A percentile compares a stretch with the other conserved stretches of the same genome.
These are phyloP conservation scores for Trissolcus brochymenae DNA, from an alignment of 2,888 invertebrate species.

Conservation along the genomic window DNA sequence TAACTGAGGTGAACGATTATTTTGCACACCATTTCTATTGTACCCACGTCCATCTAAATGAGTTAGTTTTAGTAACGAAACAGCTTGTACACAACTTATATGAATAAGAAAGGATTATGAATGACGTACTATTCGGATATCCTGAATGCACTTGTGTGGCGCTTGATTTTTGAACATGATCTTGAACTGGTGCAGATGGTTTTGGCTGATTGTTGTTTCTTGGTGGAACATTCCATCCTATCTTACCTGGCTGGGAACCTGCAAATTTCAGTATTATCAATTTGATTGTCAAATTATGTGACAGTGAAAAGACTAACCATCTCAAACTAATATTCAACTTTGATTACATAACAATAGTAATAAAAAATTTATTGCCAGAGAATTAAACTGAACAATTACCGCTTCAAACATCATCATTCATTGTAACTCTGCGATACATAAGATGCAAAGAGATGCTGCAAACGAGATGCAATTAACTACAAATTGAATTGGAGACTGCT, in stretches of 20 bases:
- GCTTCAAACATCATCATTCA: not conserved
- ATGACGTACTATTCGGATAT: conserved; percentile 50
- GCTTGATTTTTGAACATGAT: conserved; percentile 67
- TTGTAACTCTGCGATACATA: not conserved
- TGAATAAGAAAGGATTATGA: conserved; percentile 18
- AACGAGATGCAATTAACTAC: conserved; percentile 15
- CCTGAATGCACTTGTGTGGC: conserved; percentile 71
- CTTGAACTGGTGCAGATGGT: conserved; percentile 69
- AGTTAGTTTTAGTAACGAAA: conserved; percentile 26
- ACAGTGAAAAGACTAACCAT: not conserved
- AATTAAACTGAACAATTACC: conserved; percentile 1
- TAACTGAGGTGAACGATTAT: not conserved
- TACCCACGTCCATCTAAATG: conserved; percentile 39
- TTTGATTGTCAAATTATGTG: not conserved
- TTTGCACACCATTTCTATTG: conserved; percentile 21
- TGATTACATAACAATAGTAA: not conserved
- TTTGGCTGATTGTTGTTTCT: conserved; percentile 60
- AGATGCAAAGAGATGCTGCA: not conserved
- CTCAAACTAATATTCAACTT: not conserved
- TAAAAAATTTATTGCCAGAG: too few species aligned
- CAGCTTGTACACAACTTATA: conserved; percentile 3
- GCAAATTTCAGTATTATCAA: conserved; percentile 4
- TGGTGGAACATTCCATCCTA: conserved; percentile 71
- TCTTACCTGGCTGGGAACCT: conserved; percentile 64
- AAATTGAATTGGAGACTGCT: conserved; percentile 6